phyloP scores from a whole-genome alignment of 2,113 vertebrate species.

The Tinamus guttatus region DNA sequence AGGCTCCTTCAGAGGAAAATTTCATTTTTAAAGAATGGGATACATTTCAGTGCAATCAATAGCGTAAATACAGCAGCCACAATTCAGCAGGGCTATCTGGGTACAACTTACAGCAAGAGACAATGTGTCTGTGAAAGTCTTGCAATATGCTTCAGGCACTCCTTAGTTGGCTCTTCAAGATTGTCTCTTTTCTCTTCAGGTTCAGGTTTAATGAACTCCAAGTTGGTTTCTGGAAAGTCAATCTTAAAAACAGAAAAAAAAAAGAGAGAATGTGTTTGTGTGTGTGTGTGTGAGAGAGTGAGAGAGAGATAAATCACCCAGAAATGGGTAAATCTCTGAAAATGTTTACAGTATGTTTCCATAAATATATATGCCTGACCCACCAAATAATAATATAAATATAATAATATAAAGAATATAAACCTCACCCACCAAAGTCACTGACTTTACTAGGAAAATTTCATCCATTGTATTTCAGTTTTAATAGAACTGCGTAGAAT shows the following conservation, averaged over 20 bases:
- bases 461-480: background rate
- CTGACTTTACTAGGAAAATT: background rate
- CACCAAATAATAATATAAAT: background rate
- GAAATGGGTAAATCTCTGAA: background rate
- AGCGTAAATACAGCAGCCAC: background rate
- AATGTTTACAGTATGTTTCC: background rate
- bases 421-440: background rate
- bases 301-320: background rate
- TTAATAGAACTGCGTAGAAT: background rate
- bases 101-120: conserved; percentile 67
- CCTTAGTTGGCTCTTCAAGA: conserved; percentile 6
- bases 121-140: conserved; percentile 54
- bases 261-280: too few relatives aligned
- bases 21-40: background rate
- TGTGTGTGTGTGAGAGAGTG: too few relatives aligned
- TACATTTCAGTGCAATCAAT: background rate
- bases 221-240: conserved; percentile 64
- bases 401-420: background rate
- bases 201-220: conserved; percentile 56
- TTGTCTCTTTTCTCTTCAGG: conserved; percentile 21
- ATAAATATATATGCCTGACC: too few relatives aligned
- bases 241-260: conserved; percentile 47
- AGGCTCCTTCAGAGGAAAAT: background rate
- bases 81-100: background rate
- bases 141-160: conserved; percentile 66